phyloP scores from a whole-genome alignment of 1,140 invertebrate species.

The Solenopsis invicta region DNA sequence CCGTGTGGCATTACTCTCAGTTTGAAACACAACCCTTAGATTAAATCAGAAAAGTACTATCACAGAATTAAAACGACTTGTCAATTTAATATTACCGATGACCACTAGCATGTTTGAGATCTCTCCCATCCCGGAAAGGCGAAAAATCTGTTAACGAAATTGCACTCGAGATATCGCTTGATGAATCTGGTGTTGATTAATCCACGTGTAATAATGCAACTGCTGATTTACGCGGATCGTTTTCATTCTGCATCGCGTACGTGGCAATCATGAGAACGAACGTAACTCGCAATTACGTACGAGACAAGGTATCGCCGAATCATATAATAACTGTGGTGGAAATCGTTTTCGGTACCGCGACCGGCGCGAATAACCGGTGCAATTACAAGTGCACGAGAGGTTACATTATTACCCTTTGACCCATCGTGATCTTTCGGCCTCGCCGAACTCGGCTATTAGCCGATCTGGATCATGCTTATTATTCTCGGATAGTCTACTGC shows the following conservation, averaged over 20 bases:
- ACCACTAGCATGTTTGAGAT: no score
- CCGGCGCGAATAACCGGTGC: constrained; percentile 66
- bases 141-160: background rate
- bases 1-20: no score
- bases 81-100: no score
- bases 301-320: constrained; percentile 34
- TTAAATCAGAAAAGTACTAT: no score
- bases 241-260: constrained; percentile 16
- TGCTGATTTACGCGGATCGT: background rate
- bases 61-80: no score
- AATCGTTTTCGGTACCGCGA: constrained; percentile 14
- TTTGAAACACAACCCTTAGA: no score
- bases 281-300: constrained; percentile 25
- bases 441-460: background rate
- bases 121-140: background rate
- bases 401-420: constrained; percentile 68
- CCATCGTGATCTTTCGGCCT: constrained; percentile 52
- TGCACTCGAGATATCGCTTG: background rate
- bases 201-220: background rate
- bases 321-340: constrained; percentile 11
- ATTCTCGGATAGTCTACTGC: background rate
- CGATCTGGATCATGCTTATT: constrained; percentile 44
- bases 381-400: constrained; percentile 65
- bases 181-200: no score
- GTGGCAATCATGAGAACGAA: constrained; percentile 10